Conservation (phyloP, 2,888 invertebrate genomes). For the Heliconius aoede region DNA sequence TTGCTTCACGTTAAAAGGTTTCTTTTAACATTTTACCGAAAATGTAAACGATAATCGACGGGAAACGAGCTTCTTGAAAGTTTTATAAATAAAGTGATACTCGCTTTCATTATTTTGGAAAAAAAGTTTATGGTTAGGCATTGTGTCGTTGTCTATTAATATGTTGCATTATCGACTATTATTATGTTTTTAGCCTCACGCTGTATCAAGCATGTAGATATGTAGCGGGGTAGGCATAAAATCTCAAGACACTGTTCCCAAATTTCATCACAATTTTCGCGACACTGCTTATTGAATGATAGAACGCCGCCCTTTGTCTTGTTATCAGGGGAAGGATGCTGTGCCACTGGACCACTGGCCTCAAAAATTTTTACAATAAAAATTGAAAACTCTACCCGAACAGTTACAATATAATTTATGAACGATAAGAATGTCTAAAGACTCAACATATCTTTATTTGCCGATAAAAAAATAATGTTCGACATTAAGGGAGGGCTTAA, state of each 20-base stretch:
- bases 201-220: too few species aligned
- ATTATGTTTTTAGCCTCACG: too few species aligned
- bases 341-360: neutral
- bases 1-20: conserved; percentile 15
- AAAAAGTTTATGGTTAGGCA: neutral
- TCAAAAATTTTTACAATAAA: neutral
- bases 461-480: conserved; percentile 82
- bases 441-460: conserved; percentile 76
- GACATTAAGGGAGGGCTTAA: conserved; percentile 79
- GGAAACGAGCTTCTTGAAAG: conserved; percentile 21
- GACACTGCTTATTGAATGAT: too few species aligned
- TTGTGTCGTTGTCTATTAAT: neutral
- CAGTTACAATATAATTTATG: conserved; percentile 19
- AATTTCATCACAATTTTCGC: too few species aligned
- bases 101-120: neutral
- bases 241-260: too few species aligned
- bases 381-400: neutral
- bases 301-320: neutral
- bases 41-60: conserved; percentile 26
- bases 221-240: too few species aligned
- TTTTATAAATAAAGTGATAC: conserved; percentile 18
- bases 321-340: neutral
- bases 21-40: conserved; percentile 9
- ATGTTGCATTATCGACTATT: too few species aligned
- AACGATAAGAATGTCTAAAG: conserved; percentile 58